Conservation (phyloP, 1,140 invertebrate genomes). For the Tetramorium parvispinum region DNA sequence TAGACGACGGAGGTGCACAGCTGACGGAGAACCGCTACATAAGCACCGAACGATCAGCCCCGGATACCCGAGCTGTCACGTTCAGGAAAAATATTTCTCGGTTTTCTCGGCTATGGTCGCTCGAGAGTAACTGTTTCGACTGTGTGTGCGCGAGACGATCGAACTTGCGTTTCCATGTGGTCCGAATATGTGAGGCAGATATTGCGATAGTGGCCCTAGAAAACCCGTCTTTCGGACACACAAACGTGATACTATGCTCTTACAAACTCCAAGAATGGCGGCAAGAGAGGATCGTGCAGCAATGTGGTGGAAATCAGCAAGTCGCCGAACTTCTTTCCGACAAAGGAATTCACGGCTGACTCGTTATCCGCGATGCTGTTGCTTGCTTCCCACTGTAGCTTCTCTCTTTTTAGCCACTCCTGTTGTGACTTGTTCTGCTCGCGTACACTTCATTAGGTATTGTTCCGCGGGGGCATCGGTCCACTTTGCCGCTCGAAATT, state of each 20-base stretch:
- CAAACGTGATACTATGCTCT: background rate
- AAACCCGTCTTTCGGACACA: background rate
- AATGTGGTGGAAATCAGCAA: slow-evolving; percentile 24
- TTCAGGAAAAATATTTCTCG: slow-evolving; percentile 61
- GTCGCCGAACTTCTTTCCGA: slow-evolving; percentile 45
- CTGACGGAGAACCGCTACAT: slow-evolving; percentile 54
- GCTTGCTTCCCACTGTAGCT: slow-evolving; percentile 25
- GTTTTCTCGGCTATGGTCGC: slow-evolving; percentile 43
- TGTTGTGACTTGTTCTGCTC: slow-evolving; percentile 59
- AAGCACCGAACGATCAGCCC: slow-evolving; percentile 53
- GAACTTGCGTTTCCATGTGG: slow-evolving; percentile 32
- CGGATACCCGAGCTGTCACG: slow-evolving; percentile 50
- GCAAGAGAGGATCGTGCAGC: background rate
- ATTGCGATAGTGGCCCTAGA: background rate
- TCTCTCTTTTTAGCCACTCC: slow-evolving; percentile 23
- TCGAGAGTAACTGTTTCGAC: slow-evolving; percentile 20
- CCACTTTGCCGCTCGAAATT: slow-evolving; percentile 66
- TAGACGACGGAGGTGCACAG: slow-evolving; percentile 15
- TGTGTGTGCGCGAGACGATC: background rate
- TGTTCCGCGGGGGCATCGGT: slow-evolving; percentile 62
- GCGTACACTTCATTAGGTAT: slow-evolving; percentile 71
- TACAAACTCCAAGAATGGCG: background rate
- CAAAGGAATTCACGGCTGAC: slow-evolving; percentile 10
- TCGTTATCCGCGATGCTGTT: slow-evolving; percentile 32
- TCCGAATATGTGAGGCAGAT: background rate